A percentile compares a stretch with the other conserved stretches of the same genome.
Conservation (phyloP, 2,113 vertebrate genomes). For the Chroicocephalus ridibundus region DNA sequence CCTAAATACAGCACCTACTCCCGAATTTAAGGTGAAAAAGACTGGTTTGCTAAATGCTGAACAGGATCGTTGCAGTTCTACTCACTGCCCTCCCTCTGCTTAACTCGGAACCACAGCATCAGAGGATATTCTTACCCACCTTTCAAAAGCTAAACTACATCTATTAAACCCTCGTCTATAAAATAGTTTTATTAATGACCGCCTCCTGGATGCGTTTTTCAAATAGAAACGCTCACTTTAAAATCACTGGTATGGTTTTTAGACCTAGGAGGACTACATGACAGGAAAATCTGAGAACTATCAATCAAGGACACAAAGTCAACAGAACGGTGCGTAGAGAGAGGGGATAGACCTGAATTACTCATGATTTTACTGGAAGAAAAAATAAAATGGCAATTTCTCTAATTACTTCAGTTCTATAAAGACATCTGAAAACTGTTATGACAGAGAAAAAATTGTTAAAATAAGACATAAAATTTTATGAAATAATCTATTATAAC, state of each 20-base stretch:
- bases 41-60: neutral
- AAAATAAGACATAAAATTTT: neutral
- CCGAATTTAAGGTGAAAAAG: neutral
- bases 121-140: neutral
- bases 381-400: neutral
- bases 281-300: neutral
- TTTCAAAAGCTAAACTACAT: neutral
- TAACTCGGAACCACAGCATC: neutral
- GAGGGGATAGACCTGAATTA: neutral
- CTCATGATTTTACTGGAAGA: neutral
- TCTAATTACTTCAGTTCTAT: neutral
- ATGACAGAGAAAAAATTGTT: neutral
- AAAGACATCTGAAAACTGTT: neutral
- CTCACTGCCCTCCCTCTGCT: neutral
- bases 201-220: neutral
- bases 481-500: neutral
- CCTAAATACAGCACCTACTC: neutral
- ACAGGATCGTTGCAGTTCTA: neutral
- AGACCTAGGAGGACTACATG: neutral
- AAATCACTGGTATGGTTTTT: neutral
- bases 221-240: neutral
- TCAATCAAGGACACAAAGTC: neutral
- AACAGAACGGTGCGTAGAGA: neutral
- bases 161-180: neutral
- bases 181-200: neutral